These are phyloP conservation scores for Diachrysia chrysitis DNA, from an alignment of 2,888 invertebrate genomes.

Conservation along the genomic window DNA sequence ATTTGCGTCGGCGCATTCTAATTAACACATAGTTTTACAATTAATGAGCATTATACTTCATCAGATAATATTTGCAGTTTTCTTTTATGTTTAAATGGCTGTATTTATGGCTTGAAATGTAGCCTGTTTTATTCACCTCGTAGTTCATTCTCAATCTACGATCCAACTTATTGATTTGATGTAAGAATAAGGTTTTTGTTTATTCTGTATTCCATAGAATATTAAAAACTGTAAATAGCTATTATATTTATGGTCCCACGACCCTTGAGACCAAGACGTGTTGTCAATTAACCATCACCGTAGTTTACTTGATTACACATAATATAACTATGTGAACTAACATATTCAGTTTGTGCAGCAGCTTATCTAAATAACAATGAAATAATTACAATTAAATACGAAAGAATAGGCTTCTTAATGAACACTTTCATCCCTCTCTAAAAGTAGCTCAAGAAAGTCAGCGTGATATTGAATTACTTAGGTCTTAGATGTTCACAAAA, in stretches of 20 bases:
- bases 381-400: not conserved
- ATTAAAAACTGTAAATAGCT: too few species aligned
- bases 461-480: slow-evolving; percentile 25
- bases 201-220: too few species aligned
- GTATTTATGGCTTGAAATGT: not conserved
- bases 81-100: not conserved
- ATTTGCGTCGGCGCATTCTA: slow-evolving; percentile 17
- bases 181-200: not conserved
- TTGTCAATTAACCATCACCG: not conserved
- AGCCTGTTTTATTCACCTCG: not conserved
- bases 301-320: not conserved
- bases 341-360: not conserved
- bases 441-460: slow-evolving; percentile 33
- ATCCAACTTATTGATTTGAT: not conserved
- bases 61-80: slow-evolving; percentile 14
- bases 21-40: slow-evolving; percentile 21
- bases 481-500: slow-evolving; percentile 26
- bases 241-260: not conserved
- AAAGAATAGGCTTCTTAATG: not conserved
- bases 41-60: slow-evolving; percentile 9
- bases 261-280: not conserved
- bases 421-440: slow-evolving; percentile 7
- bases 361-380: slow-evolving; percentile 11
- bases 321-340: not conserved
- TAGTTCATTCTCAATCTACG: too few species aligned